Base-by-base conservation (phyloP, 2,888 invertebrate species). In the Microctonus hyperodae region DNA sequence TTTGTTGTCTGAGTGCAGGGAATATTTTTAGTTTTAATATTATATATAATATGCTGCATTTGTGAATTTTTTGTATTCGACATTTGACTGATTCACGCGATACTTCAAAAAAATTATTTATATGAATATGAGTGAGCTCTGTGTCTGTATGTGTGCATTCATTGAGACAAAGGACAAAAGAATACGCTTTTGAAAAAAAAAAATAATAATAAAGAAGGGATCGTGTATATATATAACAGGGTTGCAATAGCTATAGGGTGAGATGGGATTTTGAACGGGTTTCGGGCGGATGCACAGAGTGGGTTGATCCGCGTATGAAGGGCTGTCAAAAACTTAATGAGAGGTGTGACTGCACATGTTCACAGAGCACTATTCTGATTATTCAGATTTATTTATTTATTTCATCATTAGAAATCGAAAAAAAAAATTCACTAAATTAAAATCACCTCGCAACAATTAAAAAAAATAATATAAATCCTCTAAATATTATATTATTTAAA, bases 291-390 rank as follows among this genome's bases (percentile, higher is more conserved):
- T 79, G 77, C 78, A 79, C 79, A 75, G 79, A 78, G 79, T 77
- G 77, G 79, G 77, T 77, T 80, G 80, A 82, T 82, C 79, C 82
- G 76, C 76, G 78, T 77, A 81, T 81, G 82, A 83, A 82, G 81
- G 81, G 82, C 83, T 83, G 83, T 83, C 83, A 83, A 83, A 83
- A 83, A 83, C 80, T 77, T 83, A 83, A 83, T 82, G 83, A 83
- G 83, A 83, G 83, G 83, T 83, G 83, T 83, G 82, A 83, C 83
- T 82, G 79, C 83, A 83, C 83, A 83, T 83, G 83, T 81, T 82
- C 79, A 71, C 76, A 74, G 69, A 76, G 71, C 76, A 78, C 76
- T 72, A 66, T 67, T 66, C 67, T 74, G 78, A 79, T 80, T 79
- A 80, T 79, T 78, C 74, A 74, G 51, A 25, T 35, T 51, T 51